Evolutionary conservation across 2,888 invertebrate species (phyloP).

Genomic region (Troides helena): DNA sequence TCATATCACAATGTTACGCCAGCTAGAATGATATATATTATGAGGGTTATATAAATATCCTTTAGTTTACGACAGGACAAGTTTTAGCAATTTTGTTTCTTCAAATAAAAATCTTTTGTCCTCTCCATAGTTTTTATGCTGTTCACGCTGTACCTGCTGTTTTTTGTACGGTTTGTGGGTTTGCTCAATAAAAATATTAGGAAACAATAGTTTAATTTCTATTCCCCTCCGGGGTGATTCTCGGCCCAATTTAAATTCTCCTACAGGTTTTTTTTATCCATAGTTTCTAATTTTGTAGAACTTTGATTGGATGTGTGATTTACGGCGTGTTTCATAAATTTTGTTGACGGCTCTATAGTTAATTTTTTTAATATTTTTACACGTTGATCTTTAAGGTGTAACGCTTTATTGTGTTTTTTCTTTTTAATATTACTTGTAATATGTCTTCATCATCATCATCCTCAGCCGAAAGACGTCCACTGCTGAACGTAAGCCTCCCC

Average conservation of each 20-base stretch:
- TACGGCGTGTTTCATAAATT: constrained; percentile 48
- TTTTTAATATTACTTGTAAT: too few species aligned
- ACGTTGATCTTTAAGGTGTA: constrained; percentile 4
- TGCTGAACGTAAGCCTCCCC: too few species aligned
- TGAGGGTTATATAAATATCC: too few species aligned
- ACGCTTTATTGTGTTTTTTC: background rate
- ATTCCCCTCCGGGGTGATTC: constrained; percentile 52
- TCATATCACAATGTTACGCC: too few species aligned
- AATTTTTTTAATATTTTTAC: background rate
- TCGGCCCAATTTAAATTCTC: constrained; percentile 66
- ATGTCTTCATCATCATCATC: too few species aligned
- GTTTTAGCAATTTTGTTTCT: background rate
- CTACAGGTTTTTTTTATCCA: constrained; percentile 47
- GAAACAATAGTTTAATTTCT: constrained; percentile 71
- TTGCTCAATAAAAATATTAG: constrained; percentile 69
- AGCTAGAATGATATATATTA: too few species aligned
- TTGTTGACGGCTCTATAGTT: constrained; percentile 18
- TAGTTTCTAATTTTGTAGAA: constrained; percentile 47
- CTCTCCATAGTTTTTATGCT: constrained; percentile 2
- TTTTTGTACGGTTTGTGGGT: constrained; percentile 60
- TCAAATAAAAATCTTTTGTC: background rate
- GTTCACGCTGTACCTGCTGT: constrained; percentile 61
- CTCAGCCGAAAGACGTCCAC: too few species aligned
- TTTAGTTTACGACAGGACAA: background rate
- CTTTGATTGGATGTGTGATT: constrained; percentile 60